Evolutionary conservation across 2,888 invertebrate species (phyloP).

Genomic region (Auanema freiburgensis): DNA sequence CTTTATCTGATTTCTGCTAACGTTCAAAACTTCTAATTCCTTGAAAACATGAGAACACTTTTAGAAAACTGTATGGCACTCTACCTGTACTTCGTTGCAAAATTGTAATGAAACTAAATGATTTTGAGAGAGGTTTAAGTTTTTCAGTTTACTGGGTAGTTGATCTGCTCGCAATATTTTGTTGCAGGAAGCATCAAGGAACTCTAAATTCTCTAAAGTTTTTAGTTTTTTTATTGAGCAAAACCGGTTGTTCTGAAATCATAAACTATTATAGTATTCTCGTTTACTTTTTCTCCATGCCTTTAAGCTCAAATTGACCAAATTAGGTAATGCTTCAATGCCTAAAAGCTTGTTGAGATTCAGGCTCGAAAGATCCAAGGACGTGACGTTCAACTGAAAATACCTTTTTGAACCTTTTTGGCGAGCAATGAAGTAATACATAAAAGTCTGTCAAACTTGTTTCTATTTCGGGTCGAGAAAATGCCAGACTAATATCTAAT

Average conservation of each 20-base stretch:
- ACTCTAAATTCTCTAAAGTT: slow-evolving; percentile 31
- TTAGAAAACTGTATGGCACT: not conserved
- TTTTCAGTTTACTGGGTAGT: slow-evolving; percentile 38
- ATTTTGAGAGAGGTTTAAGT: slow-evolving; percentile 43
- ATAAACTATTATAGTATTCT: not conserved
- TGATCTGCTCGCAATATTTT: slow-evolving; percentile 48
- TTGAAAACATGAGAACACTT: slow-evolving; percentile 16
- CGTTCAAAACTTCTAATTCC: slow-evolving; percentile 28
- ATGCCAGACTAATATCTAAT: slow-evolving; percentile 47
- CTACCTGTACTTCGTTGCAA: slow-evolving; percentile 35
- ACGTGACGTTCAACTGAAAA: slow-evolving; percentile 37
- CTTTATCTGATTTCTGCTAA: slow-evolving; percentile 41
- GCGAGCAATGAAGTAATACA: slow-evolving; percentile 14
- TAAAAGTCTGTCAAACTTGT: slow-evolving; percentile 5
- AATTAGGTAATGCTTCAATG: slow-evolving; percentile 45
- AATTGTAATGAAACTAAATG: slow-evolving; percentile 30
- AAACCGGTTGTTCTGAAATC: slow-evolving; percentile 45
- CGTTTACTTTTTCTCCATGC: not conserved
- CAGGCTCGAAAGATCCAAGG: slow-evolving; percentile 43
- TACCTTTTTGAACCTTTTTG: not conserved
- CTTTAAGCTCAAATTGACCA: slow-evolving; percentile 32
- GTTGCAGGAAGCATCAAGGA: slow-evolving; percentile 49
- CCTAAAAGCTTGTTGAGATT: slow-evolving; percentile 49
- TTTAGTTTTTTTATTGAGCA: slow-evolving; percentile 43
- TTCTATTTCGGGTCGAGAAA: slow-evolving; percentile 19